These are phyloP conservation scores for Actenoides lindsayi DNA, from an alignment of 2,113 vertebrate genomes.

Conservation along the genomic window DNA sequence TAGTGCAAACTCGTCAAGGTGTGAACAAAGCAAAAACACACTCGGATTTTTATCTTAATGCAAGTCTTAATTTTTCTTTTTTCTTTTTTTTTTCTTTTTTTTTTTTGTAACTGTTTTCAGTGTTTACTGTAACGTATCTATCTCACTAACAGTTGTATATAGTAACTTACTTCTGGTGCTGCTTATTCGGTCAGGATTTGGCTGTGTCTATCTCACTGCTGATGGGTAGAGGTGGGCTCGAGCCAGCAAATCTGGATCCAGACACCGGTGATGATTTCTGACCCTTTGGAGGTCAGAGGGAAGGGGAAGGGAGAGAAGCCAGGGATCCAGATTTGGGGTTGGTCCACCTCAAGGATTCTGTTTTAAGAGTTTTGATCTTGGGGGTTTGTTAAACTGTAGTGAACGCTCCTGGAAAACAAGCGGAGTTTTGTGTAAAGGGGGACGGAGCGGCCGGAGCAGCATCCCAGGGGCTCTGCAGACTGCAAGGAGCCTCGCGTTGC, in stretches of 20 bases:
- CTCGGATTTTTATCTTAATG: slow-evolving; percentile 73
- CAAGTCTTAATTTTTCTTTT: slow-evolving; percentile 78
- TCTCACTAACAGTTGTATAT: slow-evolving; percentile 85
- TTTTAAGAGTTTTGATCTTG: slow-evolving; percentile 29
- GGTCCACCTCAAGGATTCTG: slow-evolving; percentile 17
- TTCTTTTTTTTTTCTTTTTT: background rate
- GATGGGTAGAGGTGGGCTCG: background rate
- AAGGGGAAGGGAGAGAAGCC: background rate
- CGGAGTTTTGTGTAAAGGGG: background rate
- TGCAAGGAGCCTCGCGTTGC: background rate
- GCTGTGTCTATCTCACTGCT: slow-evolving; percentile 68
- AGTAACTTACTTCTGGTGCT: slow-evolving; percentile 80
- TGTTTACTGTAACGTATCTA: slow-evolving; percentile 87
- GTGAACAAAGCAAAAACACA: background rate
- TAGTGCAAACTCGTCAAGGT: slow-evolving; percentile 71
- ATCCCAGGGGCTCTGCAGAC: background rate
- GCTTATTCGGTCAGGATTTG: slow-evolving; percentile 64
- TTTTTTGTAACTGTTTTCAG: slow-evolving; percentile 82
- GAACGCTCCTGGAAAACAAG: background rate
- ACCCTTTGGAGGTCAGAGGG: background rate
- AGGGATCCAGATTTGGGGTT: slow-evolving; percentile 1
- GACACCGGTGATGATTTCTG: background rate
- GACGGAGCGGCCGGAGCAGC: background rate
- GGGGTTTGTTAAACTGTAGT: slow-evolving; percentile 25
- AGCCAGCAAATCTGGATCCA: background rate